These are phyloP conservation scores for Gasteruption jaculator DNA, from an alignment of 2,888 invertebrate species.

Conservation along the genomic window DNA sequence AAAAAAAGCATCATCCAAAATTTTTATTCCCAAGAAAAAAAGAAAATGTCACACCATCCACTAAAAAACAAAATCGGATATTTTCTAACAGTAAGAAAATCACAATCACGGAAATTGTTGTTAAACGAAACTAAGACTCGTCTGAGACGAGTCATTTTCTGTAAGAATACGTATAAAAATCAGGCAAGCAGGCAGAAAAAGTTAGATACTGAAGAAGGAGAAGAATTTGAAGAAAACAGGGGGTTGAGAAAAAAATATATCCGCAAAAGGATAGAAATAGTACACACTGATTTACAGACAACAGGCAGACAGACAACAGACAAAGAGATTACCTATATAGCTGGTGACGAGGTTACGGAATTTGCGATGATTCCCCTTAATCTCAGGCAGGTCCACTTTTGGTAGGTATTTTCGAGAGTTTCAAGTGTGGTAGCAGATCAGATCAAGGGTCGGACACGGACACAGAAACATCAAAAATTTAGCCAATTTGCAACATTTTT, in stretches of 20 bases:
- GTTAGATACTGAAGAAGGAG: too few species aligned
- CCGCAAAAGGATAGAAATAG: too few species aligned
- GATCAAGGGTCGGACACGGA: conserved; percentile 49
- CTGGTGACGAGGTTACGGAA: conserved; percentile 99
- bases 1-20: too few species aligned
- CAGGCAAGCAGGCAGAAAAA: conserved; percentile 10
- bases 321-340: conserved; percentile 91
- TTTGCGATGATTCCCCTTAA: conserved; percentile 98
- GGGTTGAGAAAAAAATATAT: too few species aligned
- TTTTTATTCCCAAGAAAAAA: too few species aligned
- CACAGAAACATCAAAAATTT: conserved; percentile 51
- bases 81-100: too few species aligned
- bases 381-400: conserved; percentile 96
- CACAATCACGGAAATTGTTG: too few species aligned
- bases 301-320: conserved; percentile 38
- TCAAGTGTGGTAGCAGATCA: conserved; percentile 42
- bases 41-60: too few species aligned
- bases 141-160: neutral
- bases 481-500: conserved; percentile 40
- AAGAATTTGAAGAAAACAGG: too few species aligned
- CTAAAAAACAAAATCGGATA: too few species aligned
- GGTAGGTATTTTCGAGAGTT: conserved; percentile 42
- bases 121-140: neutral
- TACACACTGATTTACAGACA: conserved; percentile 29
- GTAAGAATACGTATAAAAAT: neutral